Evolutionary conservation across 2,113 vertebrate genomes (phyloP), one percentile per base, ranked within the genome.

Genomic region (Rhinolophus ferrumequinum): DNA sequence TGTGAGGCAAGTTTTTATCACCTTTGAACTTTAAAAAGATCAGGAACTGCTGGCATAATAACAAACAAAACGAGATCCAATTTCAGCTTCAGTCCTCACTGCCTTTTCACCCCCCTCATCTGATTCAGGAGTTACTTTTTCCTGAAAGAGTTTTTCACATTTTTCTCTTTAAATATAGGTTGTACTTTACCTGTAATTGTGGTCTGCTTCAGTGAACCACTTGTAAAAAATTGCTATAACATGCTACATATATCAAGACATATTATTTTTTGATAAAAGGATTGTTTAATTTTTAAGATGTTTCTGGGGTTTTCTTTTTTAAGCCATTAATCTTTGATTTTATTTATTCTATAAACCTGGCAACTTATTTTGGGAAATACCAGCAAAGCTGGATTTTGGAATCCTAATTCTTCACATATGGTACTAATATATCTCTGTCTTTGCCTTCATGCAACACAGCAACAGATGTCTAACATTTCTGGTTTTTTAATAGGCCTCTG

Each of bases 391-490:
- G 94, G 85, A 97, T 95, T 98, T 98, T 97, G 98, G 92, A 98
- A 97, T 98, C 76, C 50, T 98, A 96, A 97, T 98, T 58, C 47
- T 96, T 94, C 90, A 94, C 98, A 98, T 98, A 97, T 98, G 98
- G 97, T 94, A 97, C 94, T 98, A 97, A 98, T 98, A 98, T 96
- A 97, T 96, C 95, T 98, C 97, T 96, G 81, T 98, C 97, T 98
- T 91, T 98, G 97, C 97, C 88, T 98, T 98, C 97, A 96, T 97
- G 98, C 85, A 98, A 97, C 93, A 97, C 85, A 98, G 97, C 93
- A 98, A 98, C 98, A 99, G 98, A 98, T 99, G 98, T 98, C 97
- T 96, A 98, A 95, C 97, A 97, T 98, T 98, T 98, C 96, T 98
- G 86, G 38, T 95, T 97, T 97, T 97, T 97, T 98, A 98, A 98